Evolutionary conservation across 37 sponge, comb jelly and placozoan genomes (phyloP), one percentile per base, ranked within the genome.

Genomic region (Cliona cf. orientalis): DNA sequence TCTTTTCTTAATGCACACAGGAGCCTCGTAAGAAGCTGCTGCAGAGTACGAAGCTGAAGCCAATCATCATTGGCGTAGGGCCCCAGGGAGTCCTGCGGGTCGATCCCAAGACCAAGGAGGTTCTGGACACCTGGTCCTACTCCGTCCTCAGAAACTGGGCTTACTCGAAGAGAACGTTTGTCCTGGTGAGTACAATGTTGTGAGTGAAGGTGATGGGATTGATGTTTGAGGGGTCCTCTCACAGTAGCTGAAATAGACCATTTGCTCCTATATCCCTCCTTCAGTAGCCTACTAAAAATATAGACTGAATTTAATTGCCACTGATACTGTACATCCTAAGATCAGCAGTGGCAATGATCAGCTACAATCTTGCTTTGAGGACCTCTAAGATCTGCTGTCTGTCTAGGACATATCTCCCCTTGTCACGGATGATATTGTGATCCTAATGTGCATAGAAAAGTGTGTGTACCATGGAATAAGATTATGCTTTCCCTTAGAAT

Each of bases 121-220:
- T 75, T 32, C 37, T 77, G 80, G 93, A 87, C 71, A 44, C 66
- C 44, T 92, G 93, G 93, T 72, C 80, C 32, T 92, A 85, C 62
- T 72, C 72, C 23, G 89, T 92, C 0, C 77, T 92, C 58, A 87
- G 71, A 74, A 92, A 92, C 76, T 92, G 93, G 93, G 93, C 86
- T 58, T 87, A 81, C 71, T 71, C 89, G 19, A 33, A 60, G 43
- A 68, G 78, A 0, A 88, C 93, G 31, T 92, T 92, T 44, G 75
- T 92, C 0, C 55, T 92, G 76, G 89, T 91, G 42, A 76, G 92
- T 68, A n/a, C n/a, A n/a, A n/a, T 21, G 1, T 26, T 42, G 60
- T 45, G 34, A n/a, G 41, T 6, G 42, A 4, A 34, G 28, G 45
- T 37, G 23, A 41, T 3, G 38, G 22, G 42, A 17, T 3, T 41